Conservation (phyloP, 2,888 invertebrate species). For the Hoplodrina blanda region DNA sequence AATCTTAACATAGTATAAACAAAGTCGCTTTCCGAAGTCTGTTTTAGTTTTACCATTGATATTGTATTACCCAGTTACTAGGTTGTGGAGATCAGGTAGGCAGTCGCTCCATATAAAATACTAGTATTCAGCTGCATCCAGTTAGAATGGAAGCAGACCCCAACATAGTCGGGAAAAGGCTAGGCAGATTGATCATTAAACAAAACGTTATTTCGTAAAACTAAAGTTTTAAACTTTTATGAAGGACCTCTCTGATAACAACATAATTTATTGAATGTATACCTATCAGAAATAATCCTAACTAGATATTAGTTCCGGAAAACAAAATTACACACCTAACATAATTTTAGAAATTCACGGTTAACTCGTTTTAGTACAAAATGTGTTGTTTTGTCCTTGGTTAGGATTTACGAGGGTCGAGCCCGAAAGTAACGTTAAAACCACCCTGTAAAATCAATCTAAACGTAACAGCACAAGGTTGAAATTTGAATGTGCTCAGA, state of each 20-base stretch:
- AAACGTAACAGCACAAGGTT: conserved; percentile 19
- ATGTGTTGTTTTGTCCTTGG: conserved; percentile 73
- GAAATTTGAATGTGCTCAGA: conserved; percentile 21
- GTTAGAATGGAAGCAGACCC: no score
- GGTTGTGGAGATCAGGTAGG: no score
- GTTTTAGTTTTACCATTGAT: no score
- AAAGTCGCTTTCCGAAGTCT: no score
- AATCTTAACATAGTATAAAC: no score
- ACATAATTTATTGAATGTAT: conserved; percentile 44
- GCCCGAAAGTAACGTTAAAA: conserved; percentile 28
- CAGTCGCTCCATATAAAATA: no score
- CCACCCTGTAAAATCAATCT: conserved; percentile 33
- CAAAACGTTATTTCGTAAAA: background rate
- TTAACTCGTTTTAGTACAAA: conserved; percentile 68
- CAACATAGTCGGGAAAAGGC: no score
- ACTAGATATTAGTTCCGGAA: conserved; percentile 41
- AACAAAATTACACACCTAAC: conserved; percentile 65
- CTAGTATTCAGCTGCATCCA: no score
- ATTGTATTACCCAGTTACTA: no score
- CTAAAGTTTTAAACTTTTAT: background rate
- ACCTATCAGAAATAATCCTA: conserved; percentile 56
- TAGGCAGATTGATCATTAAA: background rate
- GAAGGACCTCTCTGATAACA: background rate
- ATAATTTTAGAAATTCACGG: conserved; percentile 71
- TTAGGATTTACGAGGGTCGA: conserved; percentile 72